Evolutionary conservation across 2,113 vertebrate species (phyloP).

Genomic region (Dromiciops gliroides): DNA sequence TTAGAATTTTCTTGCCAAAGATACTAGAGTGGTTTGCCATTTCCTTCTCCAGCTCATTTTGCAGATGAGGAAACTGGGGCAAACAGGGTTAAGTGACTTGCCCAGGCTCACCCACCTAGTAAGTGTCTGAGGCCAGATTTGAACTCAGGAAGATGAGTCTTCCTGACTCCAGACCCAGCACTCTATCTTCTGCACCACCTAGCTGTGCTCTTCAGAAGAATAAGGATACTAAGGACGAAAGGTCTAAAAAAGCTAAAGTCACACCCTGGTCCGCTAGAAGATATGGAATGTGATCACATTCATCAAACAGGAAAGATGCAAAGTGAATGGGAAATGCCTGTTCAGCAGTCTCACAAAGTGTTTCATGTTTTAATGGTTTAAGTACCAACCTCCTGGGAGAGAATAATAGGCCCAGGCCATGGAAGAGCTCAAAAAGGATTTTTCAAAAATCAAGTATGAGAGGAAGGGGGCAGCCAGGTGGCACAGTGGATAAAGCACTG

Average conservation of each 20-base stretch:
- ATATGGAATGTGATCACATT: neutral
- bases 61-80: neutral
- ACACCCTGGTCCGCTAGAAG: neutral
- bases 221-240: neutral
- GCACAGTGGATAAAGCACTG: too few species aligned
- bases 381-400: neutral
- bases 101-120: neutral
- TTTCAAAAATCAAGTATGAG: too few species aligned
- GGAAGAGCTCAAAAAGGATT: too few species aligned
- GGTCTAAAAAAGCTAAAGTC: neutral
- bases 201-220: neutral
- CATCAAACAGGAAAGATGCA: neutral
- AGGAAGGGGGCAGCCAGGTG: too few species aligned
- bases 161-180: neutral
- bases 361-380: neutral
- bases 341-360: neutral
- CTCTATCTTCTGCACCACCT: neutral
- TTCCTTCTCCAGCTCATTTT: neutral
- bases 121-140: too few species aligned
- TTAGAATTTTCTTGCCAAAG: neutral
- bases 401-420: too few species aligned
- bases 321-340: neutral
- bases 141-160: too few species aligned
- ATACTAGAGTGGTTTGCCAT: neutral
- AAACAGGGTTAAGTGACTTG: neutral